Percentiles rank a stretch among this genome's conserved stretches.
Evolutionary conservation across 2,113 vertebrate genomes (phyloP).

Genomic region (Conger conger): DNA sequence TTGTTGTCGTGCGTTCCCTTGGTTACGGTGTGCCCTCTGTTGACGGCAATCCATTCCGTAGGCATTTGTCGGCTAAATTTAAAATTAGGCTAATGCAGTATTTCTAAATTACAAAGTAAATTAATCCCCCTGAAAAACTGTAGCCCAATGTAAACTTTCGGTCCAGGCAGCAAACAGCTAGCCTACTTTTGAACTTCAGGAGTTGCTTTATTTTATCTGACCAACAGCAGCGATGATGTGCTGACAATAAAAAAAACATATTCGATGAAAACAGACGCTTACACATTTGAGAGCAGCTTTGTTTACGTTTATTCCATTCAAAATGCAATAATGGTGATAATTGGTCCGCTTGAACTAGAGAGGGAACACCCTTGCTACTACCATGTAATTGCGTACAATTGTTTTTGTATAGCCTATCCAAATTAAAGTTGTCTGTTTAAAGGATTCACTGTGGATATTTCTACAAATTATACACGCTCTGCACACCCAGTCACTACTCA

Average conservation of each 20-base stretch:
- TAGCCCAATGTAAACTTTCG: too few species aligned
- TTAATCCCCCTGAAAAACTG: too few species aligned
- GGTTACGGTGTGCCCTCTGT: conserved; percentile 15
- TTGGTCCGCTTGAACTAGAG: not conserved
- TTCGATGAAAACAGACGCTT: not conserved
- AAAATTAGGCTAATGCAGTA: too few species aligned
- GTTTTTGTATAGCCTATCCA: not conserved
- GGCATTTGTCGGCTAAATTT: too few species aligned
- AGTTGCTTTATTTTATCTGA: not conserved
- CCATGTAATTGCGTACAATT: too few species aligned
- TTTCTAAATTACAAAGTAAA: too few species aligned
- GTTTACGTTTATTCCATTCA: conserved; percentile 14
- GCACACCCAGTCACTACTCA: too few species aligned
- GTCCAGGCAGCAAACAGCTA: too few species aligned
- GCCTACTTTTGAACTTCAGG: too few species aligned
- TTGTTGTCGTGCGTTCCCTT: conserved; percentile 27
- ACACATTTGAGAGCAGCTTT: not conserved
- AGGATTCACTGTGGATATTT: too few species aligned
- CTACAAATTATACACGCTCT: too few species aligned
- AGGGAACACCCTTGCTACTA: not conserved
- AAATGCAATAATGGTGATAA: not conserved
- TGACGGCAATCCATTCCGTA: not conserved
- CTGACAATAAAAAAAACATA: not conserved
- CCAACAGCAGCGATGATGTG: not conserved
- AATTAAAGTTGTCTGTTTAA: not conserved